Conservation (phyloP, 2,888 invertebrate genomes). For the Mesopsocus fuscifrons region DNA sequence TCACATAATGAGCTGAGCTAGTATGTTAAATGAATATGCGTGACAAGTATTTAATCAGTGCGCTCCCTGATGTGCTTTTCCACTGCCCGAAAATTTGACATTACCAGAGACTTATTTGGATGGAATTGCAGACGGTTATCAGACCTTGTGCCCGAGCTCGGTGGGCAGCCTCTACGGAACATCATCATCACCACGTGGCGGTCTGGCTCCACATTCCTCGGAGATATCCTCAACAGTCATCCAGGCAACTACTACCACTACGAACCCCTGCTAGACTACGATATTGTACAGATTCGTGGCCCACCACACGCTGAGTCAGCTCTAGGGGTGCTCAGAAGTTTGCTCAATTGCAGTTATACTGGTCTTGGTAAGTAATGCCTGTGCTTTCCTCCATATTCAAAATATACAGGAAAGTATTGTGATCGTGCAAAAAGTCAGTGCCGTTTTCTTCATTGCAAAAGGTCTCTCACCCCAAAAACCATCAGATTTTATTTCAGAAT, state of each 20-base stretch:
- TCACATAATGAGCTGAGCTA: too few relatives aligned
- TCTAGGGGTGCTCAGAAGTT: constrained; percentile 42
- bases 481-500: too few relatives aligned
- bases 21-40: too few relatives aligned
- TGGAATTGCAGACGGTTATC: constrained; percentile 33
- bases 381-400: constrained; percentile 8
- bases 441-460: neutral
- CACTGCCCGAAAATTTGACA: too few relatives aligned
- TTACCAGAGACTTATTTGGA: too few relatives aligned
- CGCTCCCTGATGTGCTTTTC: too few relatives aligned
- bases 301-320: constrained; percentile 48
- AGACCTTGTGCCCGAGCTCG: constrained; percentile 46
- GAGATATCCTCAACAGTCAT: constrained; percentile 63
- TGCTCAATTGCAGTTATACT: constrained; percentile 58
- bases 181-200: constrained; percentile 77
- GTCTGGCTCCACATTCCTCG: constrained; percentile 77
- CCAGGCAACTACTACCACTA: constrained; percentile 82
- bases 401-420: too few relatives aligned
- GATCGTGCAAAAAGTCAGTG: too few relatives aligned
- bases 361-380: constrained; percentile 37
- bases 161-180: constrained; percentile 53
- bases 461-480: too few relatives aligned
- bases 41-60: too few relatives aligned
- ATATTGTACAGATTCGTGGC: constrained; percentile 62
- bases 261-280: constrained; percentile 68